Base-by-base conservation (phyloP, 35 echinoderm and acorn worm species). In the Chiridota heheva region DNA sequence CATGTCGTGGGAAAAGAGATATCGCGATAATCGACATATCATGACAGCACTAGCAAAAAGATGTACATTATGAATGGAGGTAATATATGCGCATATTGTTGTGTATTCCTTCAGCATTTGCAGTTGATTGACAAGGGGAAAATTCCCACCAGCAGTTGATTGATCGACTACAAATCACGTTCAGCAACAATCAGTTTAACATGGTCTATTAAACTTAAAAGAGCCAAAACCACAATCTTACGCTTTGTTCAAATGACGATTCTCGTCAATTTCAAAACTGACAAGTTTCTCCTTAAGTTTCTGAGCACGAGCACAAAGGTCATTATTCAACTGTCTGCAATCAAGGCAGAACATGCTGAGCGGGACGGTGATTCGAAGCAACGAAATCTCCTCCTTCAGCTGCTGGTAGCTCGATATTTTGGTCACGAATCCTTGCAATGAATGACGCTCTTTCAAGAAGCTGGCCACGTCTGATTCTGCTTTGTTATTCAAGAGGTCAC, bases 331-430 rank as follows among this genome's bases (percentile, higher is more conserved):
- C 42, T 76, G 44, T 51, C 72, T 81, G 48, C 95, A 98, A 70
- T 98, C 95, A 29, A 98, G 73, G 42, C 95, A 98, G 66, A 98
- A 98, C 95, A 98, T 98, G 44, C 95, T 92, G 58, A 98, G 95
- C 32, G 95, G 95, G 25, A 98, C 95, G 0, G 95, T 92, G 64
- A 98, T 92, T 27, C 89, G 53, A 3, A 98, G 56, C 5, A 80
- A 83, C 2, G 95, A 82, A 30, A 98, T 98, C 85, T 98, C 95
- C 38, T 98, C 95, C 42, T 98, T 98, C 20, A 98, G 85, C 35
- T 86, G 68, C 41, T 92, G 81, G 73, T 98, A 98, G 43, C 95
- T 91, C 17, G 64, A 67, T 30, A 98, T 91, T 86, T 98, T 98
- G 59, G 82, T 92, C 7, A 75, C 84, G 76, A 91, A 98, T 24